phyloP scores from a whole-genome alignment of 2,888 invertebrate genomes.

The Branchellion lobata region DNA sequence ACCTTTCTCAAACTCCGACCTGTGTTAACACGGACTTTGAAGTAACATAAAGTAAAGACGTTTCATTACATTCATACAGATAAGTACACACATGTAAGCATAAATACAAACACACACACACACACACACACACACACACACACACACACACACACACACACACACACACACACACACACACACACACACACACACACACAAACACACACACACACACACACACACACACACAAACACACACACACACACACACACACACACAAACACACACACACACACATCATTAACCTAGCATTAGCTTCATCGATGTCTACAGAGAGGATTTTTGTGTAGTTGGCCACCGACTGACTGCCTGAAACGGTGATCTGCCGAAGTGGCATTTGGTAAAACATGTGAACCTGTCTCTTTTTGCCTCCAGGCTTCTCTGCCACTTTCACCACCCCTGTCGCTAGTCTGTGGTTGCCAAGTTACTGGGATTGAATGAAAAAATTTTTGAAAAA shows the following conservation, averaged over 20 bases:
- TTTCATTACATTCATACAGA: no score
- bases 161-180: background rate
- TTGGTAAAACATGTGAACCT: conserved; percentile 49
- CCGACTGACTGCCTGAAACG: conserved; percentile 33
- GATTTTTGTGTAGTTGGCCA: conserved; percentile 49
- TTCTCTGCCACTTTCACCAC: conserved; percentile 45
- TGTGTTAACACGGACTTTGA: background rate
- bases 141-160: no score
- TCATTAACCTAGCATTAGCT: conserved; percentile 46
- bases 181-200: background rate
- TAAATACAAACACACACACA: no score
- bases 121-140: no score
- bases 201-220: background rate
- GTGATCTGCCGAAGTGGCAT: conserved; percentile 45
- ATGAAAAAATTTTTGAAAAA: no score
- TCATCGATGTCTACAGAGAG: conserved; percentile 50
- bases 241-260: background rate
- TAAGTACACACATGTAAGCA: no score
- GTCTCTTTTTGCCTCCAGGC: conserved; percentile 22
- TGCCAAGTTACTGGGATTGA: no score
- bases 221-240: background rate
- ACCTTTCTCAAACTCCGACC: conserved; percentile 51
- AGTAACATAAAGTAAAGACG: background rate
- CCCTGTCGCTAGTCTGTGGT: conserved; percentile 48
- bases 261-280: background rate